Conservation (phyloP, 2,113 vertebrate genomes). For the Otocyon megalotis region DNA sequence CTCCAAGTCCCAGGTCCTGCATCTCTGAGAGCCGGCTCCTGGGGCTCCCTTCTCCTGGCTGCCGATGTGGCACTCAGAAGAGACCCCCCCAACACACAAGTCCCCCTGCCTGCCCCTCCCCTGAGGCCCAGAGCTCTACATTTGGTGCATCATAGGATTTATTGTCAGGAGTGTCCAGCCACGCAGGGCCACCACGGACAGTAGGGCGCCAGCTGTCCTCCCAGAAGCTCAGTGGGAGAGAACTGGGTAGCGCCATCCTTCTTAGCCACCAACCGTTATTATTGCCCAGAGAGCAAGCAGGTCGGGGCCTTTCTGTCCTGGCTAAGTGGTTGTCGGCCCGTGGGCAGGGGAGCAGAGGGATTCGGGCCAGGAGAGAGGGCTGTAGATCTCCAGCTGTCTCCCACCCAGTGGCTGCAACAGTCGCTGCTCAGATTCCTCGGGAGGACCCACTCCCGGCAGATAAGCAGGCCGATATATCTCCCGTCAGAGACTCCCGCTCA, state of each 20-base stretch:
- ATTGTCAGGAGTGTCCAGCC: neutral
- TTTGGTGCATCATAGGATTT: neutral
- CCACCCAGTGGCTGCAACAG: neutral
- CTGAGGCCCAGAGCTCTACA: accelerated
- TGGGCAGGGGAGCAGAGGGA: neutral
- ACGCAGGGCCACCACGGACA: neutral
- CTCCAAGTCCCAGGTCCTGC: neutral
- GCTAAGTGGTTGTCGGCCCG: neutral
- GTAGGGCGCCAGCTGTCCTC: neutral
- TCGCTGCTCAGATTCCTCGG: neutral
- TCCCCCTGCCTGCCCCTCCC: neutral
- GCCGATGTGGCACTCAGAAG: neutral
- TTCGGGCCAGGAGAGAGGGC: neutral
- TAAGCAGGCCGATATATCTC: conserved; percentile 67
- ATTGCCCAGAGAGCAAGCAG: neutral
- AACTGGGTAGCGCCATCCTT: neutral
- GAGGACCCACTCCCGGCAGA: conserved; percentile 39
- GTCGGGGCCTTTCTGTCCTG: neutral
- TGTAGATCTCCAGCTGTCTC: neutral
- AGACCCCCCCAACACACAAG: neutral
- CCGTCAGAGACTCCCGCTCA: conserved; percentile 46
- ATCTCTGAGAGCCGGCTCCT: neutral
- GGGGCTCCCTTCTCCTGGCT: neutral
- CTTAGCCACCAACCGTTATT: neutral
- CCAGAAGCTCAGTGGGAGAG: neutral